Evolutionary conservation across 2,797 vertebrate genomes (phyloP).

Genomic region (Vultur gryphus): DNA sequence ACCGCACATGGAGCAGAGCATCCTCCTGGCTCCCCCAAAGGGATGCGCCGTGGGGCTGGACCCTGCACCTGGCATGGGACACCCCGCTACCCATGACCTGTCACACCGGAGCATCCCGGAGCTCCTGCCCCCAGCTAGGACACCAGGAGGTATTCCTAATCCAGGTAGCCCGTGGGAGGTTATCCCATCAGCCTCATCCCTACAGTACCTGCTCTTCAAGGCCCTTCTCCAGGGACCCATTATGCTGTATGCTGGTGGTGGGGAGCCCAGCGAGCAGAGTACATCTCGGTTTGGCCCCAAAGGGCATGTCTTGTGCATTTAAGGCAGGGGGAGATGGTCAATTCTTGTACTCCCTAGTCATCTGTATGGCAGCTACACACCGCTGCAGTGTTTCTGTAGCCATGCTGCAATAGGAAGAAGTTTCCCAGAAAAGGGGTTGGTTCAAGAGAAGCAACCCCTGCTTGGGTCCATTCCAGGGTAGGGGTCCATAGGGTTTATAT

Average conservation of each 20-base stretch:
- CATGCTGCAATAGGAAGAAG: rapidly evolving
- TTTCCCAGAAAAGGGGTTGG: neutral
- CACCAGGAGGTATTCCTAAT: neutral
- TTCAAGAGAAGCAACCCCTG: neutral
- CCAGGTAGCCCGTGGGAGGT: rapidly evolving
- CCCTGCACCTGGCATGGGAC: neutral
- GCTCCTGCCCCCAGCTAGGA: neutral
- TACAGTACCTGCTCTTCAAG: neutral
- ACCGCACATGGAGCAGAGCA: neutral
- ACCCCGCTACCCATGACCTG: neutral
- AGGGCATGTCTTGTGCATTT: neutral
- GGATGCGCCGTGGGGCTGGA: rapidly evolving
- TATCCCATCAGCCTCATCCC: neutral
- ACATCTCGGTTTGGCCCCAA: neutral
- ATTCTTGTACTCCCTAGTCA: rapidly evolving
- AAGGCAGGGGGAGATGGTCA: neutral
- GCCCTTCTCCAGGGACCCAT: neutral
- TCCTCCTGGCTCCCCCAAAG: neutral
- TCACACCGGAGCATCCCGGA: neutral
- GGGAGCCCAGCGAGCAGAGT: neutral
- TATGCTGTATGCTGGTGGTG: neutral
- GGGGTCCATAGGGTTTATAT: neutral
- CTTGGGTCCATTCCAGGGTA: neutral
- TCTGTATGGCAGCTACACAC: rapidly evolving
- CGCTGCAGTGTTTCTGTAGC: neutral